Conservation (phyloP, 1,140 invertebrate genomes). For the Pogonus chalceus region DNA sequence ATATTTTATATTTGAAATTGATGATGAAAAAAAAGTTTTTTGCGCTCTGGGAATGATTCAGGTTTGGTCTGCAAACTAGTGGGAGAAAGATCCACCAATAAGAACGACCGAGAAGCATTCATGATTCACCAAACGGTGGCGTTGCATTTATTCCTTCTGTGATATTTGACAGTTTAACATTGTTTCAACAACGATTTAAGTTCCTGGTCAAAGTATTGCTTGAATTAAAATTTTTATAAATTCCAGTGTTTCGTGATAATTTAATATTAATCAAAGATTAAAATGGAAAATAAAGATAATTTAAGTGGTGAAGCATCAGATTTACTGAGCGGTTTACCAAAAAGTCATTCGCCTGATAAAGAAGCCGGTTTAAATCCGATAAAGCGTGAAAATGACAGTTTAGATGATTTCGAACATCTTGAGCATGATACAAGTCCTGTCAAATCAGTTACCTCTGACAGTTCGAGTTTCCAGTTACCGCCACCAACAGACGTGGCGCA, state of each 20-base stretch:
- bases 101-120: background rate
- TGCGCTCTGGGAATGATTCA: background rate
- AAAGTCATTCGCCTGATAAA: background rate
- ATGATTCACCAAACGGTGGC: constrained; percentile 2
- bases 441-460: constrained; percentile 12
- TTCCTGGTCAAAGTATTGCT: background rate
- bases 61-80: background rate
- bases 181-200: background rate
- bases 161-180: constrained; percentile 2
- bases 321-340: background rate
- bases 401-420: constrained; percentile 61
- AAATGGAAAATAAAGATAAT: background rate
- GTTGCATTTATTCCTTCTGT: background rate
- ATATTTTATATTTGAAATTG: background rate
- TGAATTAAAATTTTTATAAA: background rate
- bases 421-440: constrained; percentile 39
- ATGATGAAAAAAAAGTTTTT: background rate
- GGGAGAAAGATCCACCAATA: background rate
- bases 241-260: background rate
- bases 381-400: constrained; percentile 48
- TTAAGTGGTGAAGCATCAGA: background rate
- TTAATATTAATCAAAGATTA: background rate
- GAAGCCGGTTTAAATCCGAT: background rate
- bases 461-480: background rate
- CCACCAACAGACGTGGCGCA: constrained; percentile 10